A percentile compares a stretch with the other conserved stretches of the same genome.
Evolutionary conservation across 2,797 vertebrate genomes (phyloP).

Genomic region (Fringilla coelebs): DNA sequence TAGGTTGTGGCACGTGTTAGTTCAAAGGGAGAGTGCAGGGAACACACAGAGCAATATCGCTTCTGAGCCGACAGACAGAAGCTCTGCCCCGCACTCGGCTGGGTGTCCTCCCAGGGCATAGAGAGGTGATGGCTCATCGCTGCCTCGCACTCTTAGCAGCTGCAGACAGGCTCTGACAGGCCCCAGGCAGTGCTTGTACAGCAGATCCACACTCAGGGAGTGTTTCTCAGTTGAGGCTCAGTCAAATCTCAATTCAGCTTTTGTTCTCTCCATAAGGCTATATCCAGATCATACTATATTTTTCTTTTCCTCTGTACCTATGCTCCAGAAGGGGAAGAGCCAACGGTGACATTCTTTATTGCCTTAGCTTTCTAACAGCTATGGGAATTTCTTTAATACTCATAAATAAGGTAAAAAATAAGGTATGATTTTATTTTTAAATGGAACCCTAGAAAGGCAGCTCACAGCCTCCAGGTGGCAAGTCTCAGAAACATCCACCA

Average conservation of each 20-base stretch:
- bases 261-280: not conserved
- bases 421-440: not conserved
- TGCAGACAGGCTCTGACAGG: not conserved
- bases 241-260: not conserved
- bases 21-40: not conserved
- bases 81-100: accelerated
- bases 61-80: not conserved
- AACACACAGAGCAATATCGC: accelerated
- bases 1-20: accelerated
- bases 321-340: not conserved
- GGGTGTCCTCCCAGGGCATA: not conserved
- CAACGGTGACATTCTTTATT: not conserved
- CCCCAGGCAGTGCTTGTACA: not conserved
- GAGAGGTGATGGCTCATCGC: not conserved
- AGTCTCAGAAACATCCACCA: not conserved
- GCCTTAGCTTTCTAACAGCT: not conserved
- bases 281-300: not conserved
- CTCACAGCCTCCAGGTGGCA: not conserved
- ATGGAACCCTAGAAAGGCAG: not conserved
- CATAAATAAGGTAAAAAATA: not conserved
- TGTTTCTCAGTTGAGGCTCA: not conserved
- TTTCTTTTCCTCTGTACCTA: not conserved
- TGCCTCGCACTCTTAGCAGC: not conserved
- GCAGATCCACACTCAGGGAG: not conserved
- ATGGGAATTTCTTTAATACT: not conserved